A percentile compares a stretch with the other conserved stretches of the same genome.
Conservation (phyloP, 2,797 vertebrate genomes). For the Propithecus perrieri region DNA sequence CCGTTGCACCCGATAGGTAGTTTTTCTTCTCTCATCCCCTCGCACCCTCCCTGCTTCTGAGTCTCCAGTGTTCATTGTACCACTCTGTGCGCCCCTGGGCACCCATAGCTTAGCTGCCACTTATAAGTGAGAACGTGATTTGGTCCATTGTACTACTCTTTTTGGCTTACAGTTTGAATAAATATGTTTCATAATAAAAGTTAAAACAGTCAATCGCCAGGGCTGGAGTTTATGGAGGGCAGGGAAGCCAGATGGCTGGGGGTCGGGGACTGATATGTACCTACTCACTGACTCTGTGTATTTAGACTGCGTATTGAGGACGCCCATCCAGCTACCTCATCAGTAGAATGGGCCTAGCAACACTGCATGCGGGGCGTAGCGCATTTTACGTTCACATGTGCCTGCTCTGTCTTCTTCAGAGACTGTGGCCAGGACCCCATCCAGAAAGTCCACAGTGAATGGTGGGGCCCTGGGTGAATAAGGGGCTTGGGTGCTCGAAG, state of each 20-base stretch:
- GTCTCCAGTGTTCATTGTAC: too few relatives aligned
- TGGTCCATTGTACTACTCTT: background rate
- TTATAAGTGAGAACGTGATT: too few relatives aligned
- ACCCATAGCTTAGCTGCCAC: too few relatives aligned
- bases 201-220: background rate
- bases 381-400: background rate
- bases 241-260: background rate
- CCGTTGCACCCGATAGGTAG: too few relatives aligned
- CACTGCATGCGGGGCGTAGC: rapidly evolving
- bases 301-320: background rate
- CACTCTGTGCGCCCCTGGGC: too few relatives aligned
- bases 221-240: background rate
- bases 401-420: background rate
- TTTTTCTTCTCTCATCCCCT: too few relatives aligned
- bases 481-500: background rate
- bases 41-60: too few relatives aligned
- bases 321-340: background rate
- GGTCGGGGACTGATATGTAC: background rate
- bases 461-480: background rate
- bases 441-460: background rate
- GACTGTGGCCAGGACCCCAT: background rate
- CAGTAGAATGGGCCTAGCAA: background rate
- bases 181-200: background rate
- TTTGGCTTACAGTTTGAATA: background rate
- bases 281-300: background rate